A percentile compares a stretch with the other conserved stretches of the same genome.
Evolutionary conservation across 2,888 invertebrate species (phyloP).

Genomic region (Monopis laevigella): DNA sequence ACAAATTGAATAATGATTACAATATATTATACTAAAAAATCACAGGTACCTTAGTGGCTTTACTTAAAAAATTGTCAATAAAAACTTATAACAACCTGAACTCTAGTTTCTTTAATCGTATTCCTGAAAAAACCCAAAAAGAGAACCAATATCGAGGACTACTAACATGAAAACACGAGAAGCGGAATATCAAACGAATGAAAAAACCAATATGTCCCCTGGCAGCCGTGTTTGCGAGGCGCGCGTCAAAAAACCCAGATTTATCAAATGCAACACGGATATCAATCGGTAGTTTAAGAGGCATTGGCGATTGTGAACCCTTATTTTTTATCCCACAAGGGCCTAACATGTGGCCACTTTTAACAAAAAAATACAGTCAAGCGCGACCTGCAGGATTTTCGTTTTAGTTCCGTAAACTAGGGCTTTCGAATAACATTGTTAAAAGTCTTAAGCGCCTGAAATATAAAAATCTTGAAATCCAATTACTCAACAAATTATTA

Average conservation of each 20-base stretch:
- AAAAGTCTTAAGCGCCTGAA: no score
- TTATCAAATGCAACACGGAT: constrained; percentile 33
- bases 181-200: constrained; percentile 41
- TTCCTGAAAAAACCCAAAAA: constrained; percentile 27
- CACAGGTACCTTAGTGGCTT: no score
- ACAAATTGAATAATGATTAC: no score
- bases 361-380: no score
- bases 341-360: constrained; percentile 1
- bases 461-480: no score
- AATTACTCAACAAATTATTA: no score
- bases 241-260: constrained; percentile 39
- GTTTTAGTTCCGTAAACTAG: background rate
- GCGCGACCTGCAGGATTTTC: no score
- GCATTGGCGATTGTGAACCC: background rate
- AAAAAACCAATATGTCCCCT: constrained; percentile 52
- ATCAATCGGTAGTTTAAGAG: constrained; percentile 34
- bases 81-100: no score
- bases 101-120: no score
- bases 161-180: constrained; percentile 40
- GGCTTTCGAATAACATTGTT: background rate
- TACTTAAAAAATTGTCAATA: no score
- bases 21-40: no score
- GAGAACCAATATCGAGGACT: constrained; percentile 40
- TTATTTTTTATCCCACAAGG: constrained; percentile 8
- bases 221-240: constrained; percentile 44